Base-by-base conservation (phyloP, 1,140 invertebrate genomes). In the Diuraphis noxia region DNA sequence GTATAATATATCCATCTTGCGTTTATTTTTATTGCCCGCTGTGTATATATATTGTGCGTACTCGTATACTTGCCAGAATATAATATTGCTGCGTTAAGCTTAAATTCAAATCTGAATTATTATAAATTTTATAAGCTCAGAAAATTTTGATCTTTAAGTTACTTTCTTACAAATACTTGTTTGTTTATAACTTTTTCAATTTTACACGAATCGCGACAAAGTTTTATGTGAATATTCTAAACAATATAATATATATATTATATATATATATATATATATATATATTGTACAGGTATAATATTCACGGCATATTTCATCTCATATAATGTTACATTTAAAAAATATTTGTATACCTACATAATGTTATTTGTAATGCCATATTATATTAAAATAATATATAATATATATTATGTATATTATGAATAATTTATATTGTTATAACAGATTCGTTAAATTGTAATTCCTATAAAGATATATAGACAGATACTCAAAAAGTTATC, bases 161-260 rank as follows among this genome's bases (percentile, higher is more conserved):
- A 23, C n/a, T 19, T 23, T 49, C 34, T 34, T 84, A 84, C n/a
- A 86, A 77, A 79, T 49, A 43, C 40, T 40, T 77, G 40, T 89
- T 89, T 89, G 40, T 77, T 77, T 89, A 46, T 79, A 89, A 89
- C 88, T 89, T 89, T 89, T 89, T 89, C 88, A 72, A 89, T 89
- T 89, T 89, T 77, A 30, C 41, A 77, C 40, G 38, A 40, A 72
- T 72, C 88, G 56, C 17, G 30, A 89, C 49, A n/a, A 89, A 89
- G 88, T 89, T 89, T 89, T 43, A 49, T 46, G 19, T 49, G 41
- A 34, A 85, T 36, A 85, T 34, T 34, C 84, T 34, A 49, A 85
- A 34, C 84, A 46, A 85, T 49, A 49, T 49, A n/a, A 84, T 21
- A 46, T 46, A 46, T 43, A 25, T 43, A 84, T 84, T n/a, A n/a